Evolutionary conservation across 2,797 vertebrate genomes (phyloP), one percentile per base, ranked within the genome.

Genomic region (Lycodopsis pacificus): DNA sequence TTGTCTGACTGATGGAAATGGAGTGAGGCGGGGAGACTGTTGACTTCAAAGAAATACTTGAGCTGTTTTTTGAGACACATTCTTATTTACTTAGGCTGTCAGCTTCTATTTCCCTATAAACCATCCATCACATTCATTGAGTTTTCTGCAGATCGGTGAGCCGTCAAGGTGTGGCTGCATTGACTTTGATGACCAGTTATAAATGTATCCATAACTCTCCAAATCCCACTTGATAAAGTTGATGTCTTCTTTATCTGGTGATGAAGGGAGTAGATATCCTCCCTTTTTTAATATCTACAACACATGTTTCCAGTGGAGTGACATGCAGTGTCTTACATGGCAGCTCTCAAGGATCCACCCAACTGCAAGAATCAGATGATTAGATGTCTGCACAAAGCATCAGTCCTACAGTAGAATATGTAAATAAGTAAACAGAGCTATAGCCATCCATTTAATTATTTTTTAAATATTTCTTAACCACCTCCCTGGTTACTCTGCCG

Each of bases 1-100:
- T 76, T 72, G 82, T 91, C 86, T 90, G 87, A 90, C 76, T 83
- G 85, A 83, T 68, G 67, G 71, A 61, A 69, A 67, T 57, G 62
- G 53, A 86, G 73, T 73, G 76, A 80, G 79, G 87, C 71, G 17
- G 11, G 10, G 27, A 78, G 78, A 67, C 63, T 79, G 82, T 83
- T 69, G 61, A 85, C 82, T 87, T 91, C 82, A 86, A 89, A 88
- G 79, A 61, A 74, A 77, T 56, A 38, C 14, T 76, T 22, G 4
- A 46, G 59, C 73, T 70, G 17, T 74, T 87, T 73, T 85, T 79
- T 82, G 46, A 76, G 59, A 65, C 32, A 36, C 25, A 51, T 74
- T 81, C 22, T 69, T 71, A 64, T 80, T 79, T 84, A 70, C 73
- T 61, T 64, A 20, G 14, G 27, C 63, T 88, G 71, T 87, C 76